Evolutionary conservation across 2,888 invertebrate genomes (phyloP).

Genomic region (Malthinus flaveolus): DNA sequence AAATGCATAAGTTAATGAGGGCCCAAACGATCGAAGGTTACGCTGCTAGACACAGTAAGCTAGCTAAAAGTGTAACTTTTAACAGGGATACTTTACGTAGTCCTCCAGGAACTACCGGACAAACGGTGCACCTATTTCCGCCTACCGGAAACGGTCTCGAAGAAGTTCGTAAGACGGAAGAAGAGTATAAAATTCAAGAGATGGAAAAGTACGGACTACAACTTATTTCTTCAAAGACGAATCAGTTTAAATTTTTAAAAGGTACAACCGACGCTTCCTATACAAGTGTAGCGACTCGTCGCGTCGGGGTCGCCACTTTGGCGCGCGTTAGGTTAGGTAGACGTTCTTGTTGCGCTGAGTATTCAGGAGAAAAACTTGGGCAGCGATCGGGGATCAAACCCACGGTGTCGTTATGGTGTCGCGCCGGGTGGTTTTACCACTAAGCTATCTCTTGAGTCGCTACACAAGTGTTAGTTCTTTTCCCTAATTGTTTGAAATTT

Average conservation of each 20-base stretch:
- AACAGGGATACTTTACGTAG: conserved; percentile 83
- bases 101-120: conserved; percentile 62
- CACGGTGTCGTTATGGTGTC: too few species aligned
- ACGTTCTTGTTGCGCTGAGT: too few species aligned
- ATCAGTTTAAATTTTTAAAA: conserved; percentile 62
- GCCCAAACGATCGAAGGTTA: conserved; percentile 88
- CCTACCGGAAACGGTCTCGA: conserved; percentile 48
- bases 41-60: conserved; percentile 84
- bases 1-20: conserved; percentile 71
- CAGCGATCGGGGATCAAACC: too few species aligned
- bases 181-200: conserved; percentile 60
- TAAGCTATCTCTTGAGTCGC: too few species aligned
- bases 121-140: conserved; percentile 42
- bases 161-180: conserved; percentile 50
- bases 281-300: too few species aligned
- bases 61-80: conserved; percentile 87
- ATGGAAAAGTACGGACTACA: conserved; percentile 61
- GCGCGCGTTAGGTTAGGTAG: too few species aligned
- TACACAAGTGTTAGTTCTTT: too few species aligned
- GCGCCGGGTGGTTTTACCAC: too few species aligned
- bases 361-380: too few species aligned
- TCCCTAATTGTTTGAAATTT: too few species aligned
- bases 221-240: conserved; percentile 61
- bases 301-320: too few species aligned
- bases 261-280: conserved; percentile 50